Evolutionary conservation across 2,888 invertebrate genomes (phyloP).

Genomic region (Globia sparganii): DNA sequence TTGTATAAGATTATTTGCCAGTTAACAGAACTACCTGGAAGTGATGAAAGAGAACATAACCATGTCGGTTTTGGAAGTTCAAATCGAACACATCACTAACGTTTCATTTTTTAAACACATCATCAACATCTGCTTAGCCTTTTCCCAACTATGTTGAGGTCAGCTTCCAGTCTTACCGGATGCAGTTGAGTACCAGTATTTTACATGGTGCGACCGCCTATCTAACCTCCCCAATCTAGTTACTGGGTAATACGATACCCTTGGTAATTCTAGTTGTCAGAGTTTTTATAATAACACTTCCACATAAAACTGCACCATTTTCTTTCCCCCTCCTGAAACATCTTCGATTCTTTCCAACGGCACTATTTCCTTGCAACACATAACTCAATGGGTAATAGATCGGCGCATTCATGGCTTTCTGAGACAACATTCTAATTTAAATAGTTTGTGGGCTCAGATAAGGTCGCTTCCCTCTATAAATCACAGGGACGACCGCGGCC

Average conservation of each 20-base stretch:
- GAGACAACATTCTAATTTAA: conserved; percentile 86
- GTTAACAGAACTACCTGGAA: neutral
- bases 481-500: conserved; percentile 69
- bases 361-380: conserved; percentile 56
- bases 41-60: neutral
- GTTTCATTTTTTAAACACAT: neutral
- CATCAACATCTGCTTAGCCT: no score
- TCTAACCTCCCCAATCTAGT: neutral
- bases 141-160: no score
- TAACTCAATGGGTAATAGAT: conserved; percentile 79
- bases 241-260: neutral
- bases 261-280: neutral
- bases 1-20: neutral
- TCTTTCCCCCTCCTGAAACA: neutral
- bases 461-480: conserved; percentile 71
- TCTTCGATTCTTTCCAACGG: conserved; percentile 24
- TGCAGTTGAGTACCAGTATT: no score
- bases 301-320: conserved; percentile 7
- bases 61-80: neutral
- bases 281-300: neutral
- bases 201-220: no score
- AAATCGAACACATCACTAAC: neutral
- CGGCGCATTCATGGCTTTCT: conserved; percentile 70
- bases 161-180: no score
- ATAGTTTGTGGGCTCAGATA: conserved; percentile 79